phyloP scores from a whole-genome alignment of 1,140 invertebrate genomes.

The Caenorhabditis elegans region DNA sequence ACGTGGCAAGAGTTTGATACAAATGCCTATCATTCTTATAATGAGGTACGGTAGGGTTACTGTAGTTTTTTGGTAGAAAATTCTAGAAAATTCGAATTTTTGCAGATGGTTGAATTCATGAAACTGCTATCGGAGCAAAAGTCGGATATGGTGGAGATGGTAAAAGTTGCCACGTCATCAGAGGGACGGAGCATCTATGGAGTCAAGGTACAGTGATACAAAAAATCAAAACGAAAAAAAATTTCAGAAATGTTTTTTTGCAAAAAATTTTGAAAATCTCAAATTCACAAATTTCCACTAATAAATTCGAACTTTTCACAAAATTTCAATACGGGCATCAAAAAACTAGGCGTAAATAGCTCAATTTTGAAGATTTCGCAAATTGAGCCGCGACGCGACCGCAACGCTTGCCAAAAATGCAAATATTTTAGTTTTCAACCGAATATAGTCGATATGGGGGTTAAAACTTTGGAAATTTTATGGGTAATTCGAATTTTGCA shows the following conservation, averaged over 20 bases:
- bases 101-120: slow-evolving; percentile 59
- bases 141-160: slow-evolving; percentile 48
- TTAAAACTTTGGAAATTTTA: no score
- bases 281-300: not conserved
- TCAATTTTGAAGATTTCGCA: no score
- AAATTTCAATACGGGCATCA: no score
- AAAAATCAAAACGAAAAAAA: no score
- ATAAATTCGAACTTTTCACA: not conserved
- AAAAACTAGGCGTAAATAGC: no score
- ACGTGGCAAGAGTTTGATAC: slow-evolving; percentile 47
- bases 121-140: slow-evolving; percentile 40
- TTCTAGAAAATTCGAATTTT: not conserved
- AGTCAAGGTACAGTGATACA: no score
- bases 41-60: slow-evolving; percentile 37
- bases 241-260: no score
- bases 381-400: no score
- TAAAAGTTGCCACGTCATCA: slow-evolving; percentile 59
- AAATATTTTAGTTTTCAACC: no score
- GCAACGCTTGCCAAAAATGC: no score
- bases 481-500: no score
- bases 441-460: no score
- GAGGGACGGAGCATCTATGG: slow-evolving; percentile 56
- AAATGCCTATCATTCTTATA: slow-evolving; percentile 53
- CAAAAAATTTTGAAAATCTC: slow-evolving; percentile 9
- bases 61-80: not conserved